These are phyloP conservation scores for Poecilobothrus nobilitatus DNA, from an alignment of 2,888 invertebrate species.

Conservation along the genomic window DNA sequence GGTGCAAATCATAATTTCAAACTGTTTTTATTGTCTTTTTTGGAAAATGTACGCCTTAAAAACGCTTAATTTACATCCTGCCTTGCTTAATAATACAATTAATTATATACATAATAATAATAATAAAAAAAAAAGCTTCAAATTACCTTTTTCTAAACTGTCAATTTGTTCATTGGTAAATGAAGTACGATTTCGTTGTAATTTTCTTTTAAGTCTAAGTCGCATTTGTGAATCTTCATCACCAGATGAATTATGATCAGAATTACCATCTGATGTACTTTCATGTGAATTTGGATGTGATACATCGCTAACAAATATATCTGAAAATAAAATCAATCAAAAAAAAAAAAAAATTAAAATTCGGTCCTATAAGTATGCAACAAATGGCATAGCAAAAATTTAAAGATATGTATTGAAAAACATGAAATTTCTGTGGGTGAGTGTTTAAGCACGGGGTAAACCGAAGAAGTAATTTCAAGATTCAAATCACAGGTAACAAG, in stretches of 20 bases:
- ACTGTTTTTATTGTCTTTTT: no score
- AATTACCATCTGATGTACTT: conserved; percentile 79
- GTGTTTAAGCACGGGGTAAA: conserved; percentile 17
- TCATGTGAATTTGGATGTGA: conserved; percentile 53
- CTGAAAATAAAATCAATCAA: conserved; percentile 35
- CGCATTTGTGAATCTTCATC: conserved; percentile 89
- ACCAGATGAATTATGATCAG: conserved; percentile 82
- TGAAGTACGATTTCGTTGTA: conserved; percentile 94
- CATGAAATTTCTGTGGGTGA: conserved; percentile 10
- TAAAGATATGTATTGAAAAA: neutral
- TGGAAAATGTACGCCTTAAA: no score
- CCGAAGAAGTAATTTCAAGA: no score
- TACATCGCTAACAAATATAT: conserved; percentile 53
- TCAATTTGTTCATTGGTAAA: conserved; percentile 99
- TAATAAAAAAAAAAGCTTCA: no score
- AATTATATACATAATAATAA: neutral
- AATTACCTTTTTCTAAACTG: conserved; percentile 97
- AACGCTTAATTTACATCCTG: no score
- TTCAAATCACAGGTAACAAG: no score
- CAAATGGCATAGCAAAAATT: neutral
- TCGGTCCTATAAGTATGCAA: no score
- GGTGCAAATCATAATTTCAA: no score
- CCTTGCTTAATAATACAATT: neutral
- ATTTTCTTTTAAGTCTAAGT: conserved; percentile 85
- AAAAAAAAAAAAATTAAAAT: neutral